Evolutionary conservation across 2,797 vertebrate genomes (phyloP), one percentile per base, ranked within the genome.

Genomic region (Sandelia bainsii): DNA sequence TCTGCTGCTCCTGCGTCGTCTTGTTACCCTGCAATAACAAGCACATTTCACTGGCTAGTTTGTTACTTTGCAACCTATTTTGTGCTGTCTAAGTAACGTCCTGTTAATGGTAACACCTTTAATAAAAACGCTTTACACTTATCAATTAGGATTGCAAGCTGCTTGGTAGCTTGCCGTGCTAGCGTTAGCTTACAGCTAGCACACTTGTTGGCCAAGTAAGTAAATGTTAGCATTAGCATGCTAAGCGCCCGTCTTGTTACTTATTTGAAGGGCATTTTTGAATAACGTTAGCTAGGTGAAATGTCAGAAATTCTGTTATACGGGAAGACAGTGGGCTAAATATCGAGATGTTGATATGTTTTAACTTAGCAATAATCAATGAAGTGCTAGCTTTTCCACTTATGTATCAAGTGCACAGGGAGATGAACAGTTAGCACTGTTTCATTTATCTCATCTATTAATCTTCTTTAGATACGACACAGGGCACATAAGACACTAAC

Each of bases 181-280:
- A 91, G 81, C 68, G 25, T 66, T 85, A 89, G 86, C 87, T 65
- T 44, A 1, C 12, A 46, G 75, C 49, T 90, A 87, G 84, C 86
- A 81, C 80, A 87, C 82, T 91, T 79, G 87, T 89, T 87, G 83
- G 81, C 72, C 62, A 74, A 82, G 71, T 29, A 2, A 67, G 69
- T 71, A 60, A 1, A 48, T 72, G 83, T 77, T 89, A 89, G 62
- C 74, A 45, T 70, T 88, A 89, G 88, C 86, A 2, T 27, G 78
- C 76, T 91, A 89, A 84, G 86, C 83, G 82, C 72, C 85, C 81
- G 69, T 59, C 73, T 64, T 86, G 62, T 72, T 73, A n/a, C 62
- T 75, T 2, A 32, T 65, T 62, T 88, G 65, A 85, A 83, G 77
- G 84, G 19, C 80, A 75, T 75, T 54, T 71, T 62, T 37, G 11